phyloP scores from a whole-genome alignment of 2,797 vertebrate genomes.

The Danio albolineatus region DNA sequence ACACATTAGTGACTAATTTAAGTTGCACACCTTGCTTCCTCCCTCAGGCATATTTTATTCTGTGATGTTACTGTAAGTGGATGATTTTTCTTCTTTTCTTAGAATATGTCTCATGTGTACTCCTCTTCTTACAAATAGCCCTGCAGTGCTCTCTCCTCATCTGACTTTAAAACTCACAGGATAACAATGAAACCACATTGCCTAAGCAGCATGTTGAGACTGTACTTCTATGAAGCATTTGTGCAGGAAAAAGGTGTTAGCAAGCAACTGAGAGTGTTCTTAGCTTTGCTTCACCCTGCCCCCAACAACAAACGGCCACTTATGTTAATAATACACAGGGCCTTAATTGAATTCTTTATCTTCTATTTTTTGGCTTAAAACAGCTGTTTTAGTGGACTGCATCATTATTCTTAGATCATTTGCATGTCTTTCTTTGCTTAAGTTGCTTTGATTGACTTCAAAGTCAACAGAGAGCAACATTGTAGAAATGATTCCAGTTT shows the following conservation, averaged over 20 bases:
- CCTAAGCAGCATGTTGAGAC: neutral
- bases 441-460: conserved; percentile 50
- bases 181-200: neutral
- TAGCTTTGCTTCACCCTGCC: neutral
- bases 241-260: neutral
- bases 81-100: neutral
- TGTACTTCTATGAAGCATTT: neutral
- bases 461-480: too few relatives aligned
- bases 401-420: conserved; percentile 54
- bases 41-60: neutral
- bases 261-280: neutral
- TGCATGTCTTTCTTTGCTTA: conserved; percentile 55
- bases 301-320: neutral
- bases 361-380: conserved; percentile 43
- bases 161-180: neutral
- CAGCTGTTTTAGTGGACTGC: conserved; percentile 64
- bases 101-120: conserved; percentile 7
- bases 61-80: neutral
- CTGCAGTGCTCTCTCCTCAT: neutral
- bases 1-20: conserved; percentile 5
- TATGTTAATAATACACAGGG: neutral
- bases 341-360: conserved; percentile 53
- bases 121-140: neutral
- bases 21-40: neutral
- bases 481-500: too few relatives aligned